Conservation (phyloP, 53 echinoderm and acorn worm species). For the Zoroaster sp. region DNA sequence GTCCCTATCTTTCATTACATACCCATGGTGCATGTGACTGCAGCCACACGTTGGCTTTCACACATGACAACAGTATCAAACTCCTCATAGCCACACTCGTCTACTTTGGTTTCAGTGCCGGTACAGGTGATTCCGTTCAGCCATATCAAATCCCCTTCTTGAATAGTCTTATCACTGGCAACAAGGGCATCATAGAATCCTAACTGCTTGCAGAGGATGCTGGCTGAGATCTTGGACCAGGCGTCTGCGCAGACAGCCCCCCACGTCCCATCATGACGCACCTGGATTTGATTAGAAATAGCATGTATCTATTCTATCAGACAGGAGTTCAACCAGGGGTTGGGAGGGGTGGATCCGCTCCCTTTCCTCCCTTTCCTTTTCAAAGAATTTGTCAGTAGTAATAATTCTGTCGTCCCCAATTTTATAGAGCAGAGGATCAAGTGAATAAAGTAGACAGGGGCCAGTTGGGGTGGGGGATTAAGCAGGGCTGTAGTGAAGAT, state of each 20-base stretch:
- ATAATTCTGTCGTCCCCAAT: too few relatives aligned
- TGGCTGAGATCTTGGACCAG: conserved; percentile 29
- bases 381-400: too few relatives aligned
- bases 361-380: too few relatives aligned
- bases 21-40: conserved; percentile 18
- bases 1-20: background rate
- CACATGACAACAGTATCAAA: background rate
- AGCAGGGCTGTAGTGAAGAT: too few relatives aligned
- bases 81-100: background rate
- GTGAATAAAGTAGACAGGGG: too few relatives aligned
- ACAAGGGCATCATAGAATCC: conserved; percentile 21
- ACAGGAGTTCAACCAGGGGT: too few relatives aligned
- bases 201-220: conserved; percentile 47
- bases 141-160: background rate
- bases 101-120: background rate
- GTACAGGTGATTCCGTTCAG: conserved; percentile 11
- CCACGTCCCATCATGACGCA: background rate
- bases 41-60: background rate
- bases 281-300: background rate
- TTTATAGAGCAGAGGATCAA: too few relatives aligned
- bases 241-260: conserved; percentile 46
- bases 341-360: too few relatives aligned
- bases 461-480: too few relatives aligned
- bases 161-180: background rate
- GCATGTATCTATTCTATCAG: background rate